Conservation (phyloP, 2,113 vertebrate genomes). For the Microtus richardsoni region DNA sequence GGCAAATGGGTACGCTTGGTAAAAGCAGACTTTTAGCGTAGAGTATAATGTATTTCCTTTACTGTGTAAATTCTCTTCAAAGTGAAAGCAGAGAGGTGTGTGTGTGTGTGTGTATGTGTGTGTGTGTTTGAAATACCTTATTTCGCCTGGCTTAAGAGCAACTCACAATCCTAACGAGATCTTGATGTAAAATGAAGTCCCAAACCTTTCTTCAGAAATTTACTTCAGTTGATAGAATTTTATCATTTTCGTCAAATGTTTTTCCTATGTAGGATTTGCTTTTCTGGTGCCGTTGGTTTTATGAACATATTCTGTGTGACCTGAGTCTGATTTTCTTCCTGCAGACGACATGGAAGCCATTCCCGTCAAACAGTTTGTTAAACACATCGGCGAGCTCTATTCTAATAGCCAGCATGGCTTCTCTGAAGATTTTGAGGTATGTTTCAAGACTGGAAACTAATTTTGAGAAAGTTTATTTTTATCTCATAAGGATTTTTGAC, state of each 20-base stretch:
- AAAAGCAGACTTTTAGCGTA: slow-evolving; percentile 7
- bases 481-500: neutral
- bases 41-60: neutral
- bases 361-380: slow-evolving; percentile 94
- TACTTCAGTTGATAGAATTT: neutral
- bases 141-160: neutral
- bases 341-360: slow-evolving; percentile 97
- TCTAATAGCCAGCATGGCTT: slow-evolving; percentile 95
- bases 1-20: neutral
- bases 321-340: slow-evolving; percentile 75
- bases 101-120: neutral
- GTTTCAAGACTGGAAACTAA: slow-evolving; percentile 70
- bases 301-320: slow-evolving; percentile 43
- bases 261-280: neutral
- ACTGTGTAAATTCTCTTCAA: neutral
- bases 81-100: neutral
- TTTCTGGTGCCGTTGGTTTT: neutral
- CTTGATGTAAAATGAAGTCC: slow-evolving; percentile 10
- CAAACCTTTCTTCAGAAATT: neutral
- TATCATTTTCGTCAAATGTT: neutral
- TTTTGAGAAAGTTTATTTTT: neutral
- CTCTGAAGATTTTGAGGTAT: slow-evolving; percentile 96
- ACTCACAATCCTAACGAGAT: neutral
- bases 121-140: neutral
- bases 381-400: slow-evolving; percentile 94